Evolutionary conservation across 2,888 invertebrate species (phyloP), one percentile per base, ranked within the genome.

Genomic region (Synergus gifuensis): DNA sequence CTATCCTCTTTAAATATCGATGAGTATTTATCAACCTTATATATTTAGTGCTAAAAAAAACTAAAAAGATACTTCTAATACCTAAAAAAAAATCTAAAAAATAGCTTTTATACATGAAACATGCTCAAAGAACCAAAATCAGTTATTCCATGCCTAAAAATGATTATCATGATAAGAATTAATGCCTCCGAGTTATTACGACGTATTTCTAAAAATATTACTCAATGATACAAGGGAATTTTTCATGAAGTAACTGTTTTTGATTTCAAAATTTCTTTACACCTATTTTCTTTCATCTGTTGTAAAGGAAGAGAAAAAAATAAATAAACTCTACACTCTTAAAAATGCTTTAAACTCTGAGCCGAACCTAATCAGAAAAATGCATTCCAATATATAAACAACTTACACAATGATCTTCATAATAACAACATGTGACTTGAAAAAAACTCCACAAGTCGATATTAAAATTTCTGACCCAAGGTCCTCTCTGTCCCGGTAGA

Each of bases 381-480:
- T n/a, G 8, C n/a, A n/a, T 54, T n/a, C 54, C n/a, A n/a, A 54
- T n/a, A 73, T 9, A 0, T n/a, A 12, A 69, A 9, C 9, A 36
- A 73, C 73, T 73, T 54, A 73, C 73, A 73, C 9, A 73, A 46
- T 73, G n/a, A 28, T 36, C 9, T 73, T 54, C 73, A 73, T 54
- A 40, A 54, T 73, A 73, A 49, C 67, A 69, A 46, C 73, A 73
- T 73, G 54, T 73, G 54, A 54, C 54, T 49, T 16, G 49, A 14
- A 16, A 54, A 73, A 73, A 73, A 36, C 36, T 73, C 73, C 49
- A 73, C 73, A 16, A 49, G 28, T 46, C 8, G 46, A 44, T 49
- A 69, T 54, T 54, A 36, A 73, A 54, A 36, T 54, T 73, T 4
- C 49, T 28, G 14, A 54, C 54, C 54, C 73, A 36, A 73, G 73